Percentiles rank a stretch among this genome's conserved stretches.
These are phyloP conservation scores for Chloebia gouldiae DNA, from an alignment of 2,113 vertebrate genomes.

Conservation along the genomic window DNA sequence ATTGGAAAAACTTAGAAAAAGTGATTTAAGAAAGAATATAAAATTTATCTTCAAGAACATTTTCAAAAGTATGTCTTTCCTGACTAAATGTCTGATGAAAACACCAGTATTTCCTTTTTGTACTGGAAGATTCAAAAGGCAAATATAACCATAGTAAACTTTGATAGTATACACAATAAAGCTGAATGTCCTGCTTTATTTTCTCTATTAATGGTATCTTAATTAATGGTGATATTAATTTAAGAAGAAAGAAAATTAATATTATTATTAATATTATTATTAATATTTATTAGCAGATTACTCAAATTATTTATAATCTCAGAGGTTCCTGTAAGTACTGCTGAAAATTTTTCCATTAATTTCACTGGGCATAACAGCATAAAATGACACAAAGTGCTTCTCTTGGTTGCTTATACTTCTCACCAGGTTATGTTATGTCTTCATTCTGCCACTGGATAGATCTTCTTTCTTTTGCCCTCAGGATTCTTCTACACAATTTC, in stretches of 20 bases:
- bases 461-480: background rate
- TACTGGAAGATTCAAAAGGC: background rate
- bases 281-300: slow-evolving; percentile 5
- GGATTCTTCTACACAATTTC: background rate
- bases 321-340: background rate
- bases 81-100: background rate
- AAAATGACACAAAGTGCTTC: background rate
- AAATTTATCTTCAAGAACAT: background rate
- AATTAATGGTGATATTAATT: background rate
- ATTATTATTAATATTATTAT: too few species aligned
- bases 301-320: background rate
- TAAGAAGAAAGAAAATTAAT: background rate
- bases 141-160: background rate
- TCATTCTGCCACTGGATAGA: background rate
- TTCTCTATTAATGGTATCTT: background rate
- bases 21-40: background rate
- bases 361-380: background rate
- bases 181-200: background rate
- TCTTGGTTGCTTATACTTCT: slow-evolving; percentile 10
- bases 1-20: background rate
- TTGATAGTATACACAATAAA: background rate
- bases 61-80: background rate
- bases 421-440: background rate
- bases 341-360: background rate
- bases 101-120: background rate